Evolutionary conservation across 2,113 vertebrate genomes (phyloP), one percentile per base, ranked within the genome.

Genomic region (Polypterus senegalus): DNA sequence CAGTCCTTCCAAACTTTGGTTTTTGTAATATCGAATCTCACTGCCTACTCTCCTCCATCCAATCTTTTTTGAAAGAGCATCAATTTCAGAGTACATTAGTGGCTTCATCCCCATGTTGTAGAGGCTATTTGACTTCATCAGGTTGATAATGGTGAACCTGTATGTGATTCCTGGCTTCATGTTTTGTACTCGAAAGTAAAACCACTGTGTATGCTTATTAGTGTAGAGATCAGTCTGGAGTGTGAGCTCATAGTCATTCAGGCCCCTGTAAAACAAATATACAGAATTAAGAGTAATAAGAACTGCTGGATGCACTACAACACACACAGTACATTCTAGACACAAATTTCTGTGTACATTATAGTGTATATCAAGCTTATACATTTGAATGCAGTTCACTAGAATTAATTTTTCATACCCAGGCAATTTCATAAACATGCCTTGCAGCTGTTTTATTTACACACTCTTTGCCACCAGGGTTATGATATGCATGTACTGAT

Each of bases 141-240:
- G 60, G 78, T 97, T 98, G 71, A 85, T 46, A 0, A 98, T 92
- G 43, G 91, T 97, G 83, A 98, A 97, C 65, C 86, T 84, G 63
- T 96, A 96, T 4, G 74, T 82, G 0, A 76, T 69, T 0, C 73
- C 85, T 3, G 73, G 85, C 9, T 82, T 86, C 60, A 84, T 93
- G 77, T 97, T 97, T 70, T 79, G 86, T 60, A 98, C 78, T 5
- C 86, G 79, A 77, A 98, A 97, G 74, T 97, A 97, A 74, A 92
- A 97, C 95, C 95, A 97, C 72, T 97, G 95, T 0, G 90, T 95
- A 76, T 97, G 88, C 62, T 92, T 95, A 70, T 69, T 63, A 0
- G 92, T 98, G 79, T 95, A 97, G 49, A 94, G 76, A 76, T 98
- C 95, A 0, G 87, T 84, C 49, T 78, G 73, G 69, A 97, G 80